phyloP scores from a whole-genome alignment of 2,797 vertebrate species.

The Lerista edwardsae region DNA sequence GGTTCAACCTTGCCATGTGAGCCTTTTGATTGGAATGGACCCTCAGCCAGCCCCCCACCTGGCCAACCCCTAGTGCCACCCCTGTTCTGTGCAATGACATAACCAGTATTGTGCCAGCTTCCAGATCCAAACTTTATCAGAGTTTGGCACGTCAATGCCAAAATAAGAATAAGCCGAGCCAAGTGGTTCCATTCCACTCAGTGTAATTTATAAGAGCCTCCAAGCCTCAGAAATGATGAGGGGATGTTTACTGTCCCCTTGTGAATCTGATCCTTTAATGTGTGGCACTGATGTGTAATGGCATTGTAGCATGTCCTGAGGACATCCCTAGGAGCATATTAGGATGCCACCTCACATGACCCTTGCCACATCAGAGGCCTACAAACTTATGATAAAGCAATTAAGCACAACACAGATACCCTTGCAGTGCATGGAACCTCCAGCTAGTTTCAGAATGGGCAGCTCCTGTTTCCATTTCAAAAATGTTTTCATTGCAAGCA shows the following conservation, averaged over 20 bases:
- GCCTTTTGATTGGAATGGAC: too few species aligned
- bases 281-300: not conserved
- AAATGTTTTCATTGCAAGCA: not conserved
- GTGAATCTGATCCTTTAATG: not conserved
- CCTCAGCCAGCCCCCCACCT: too few species aligned
- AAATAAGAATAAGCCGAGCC: not conserved
- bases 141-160: not conserved
- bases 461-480: not conserved
- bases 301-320: not conserved
- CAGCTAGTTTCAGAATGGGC: not conserved
- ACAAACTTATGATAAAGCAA: not conserved
- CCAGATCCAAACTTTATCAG: not conserved
- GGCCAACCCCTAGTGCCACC: too few species aligned
- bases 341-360: not conserved
- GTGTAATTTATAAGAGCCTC: not conserved
- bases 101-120: not conserved
- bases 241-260: too few species aligned
- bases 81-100: too few species aligned
- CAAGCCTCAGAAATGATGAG: not conserved
- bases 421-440: not conserved
- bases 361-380: not conserved
- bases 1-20: too few species aligned
- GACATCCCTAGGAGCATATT: not conserved
- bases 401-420: not conserved
- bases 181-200: not conserved